Conservation (phyloP, 2,113 vertebrate species). For the Amphiprion percula region DNA sequence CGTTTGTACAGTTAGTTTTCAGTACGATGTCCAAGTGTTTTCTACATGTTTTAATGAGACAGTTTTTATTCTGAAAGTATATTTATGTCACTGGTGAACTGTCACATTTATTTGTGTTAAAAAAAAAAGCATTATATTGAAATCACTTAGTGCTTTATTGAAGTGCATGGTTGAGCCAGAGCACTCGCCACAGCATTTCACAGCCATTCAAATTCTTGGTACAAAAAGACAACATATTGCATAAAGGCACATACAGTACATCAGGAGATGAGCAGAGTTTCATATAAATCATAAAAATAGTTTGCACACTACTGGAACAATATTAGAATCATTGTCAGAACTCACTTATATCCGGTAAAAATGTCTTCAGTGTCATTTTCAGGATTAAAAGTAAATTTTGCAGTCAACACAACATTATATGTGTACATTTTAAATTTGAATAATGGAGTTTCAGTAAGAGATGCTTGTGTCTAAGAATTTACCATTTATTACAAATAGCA, state of each 20-base stretch:
- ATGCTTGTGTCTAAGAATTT: too few species aligned
- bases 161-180: neutral
- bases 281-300: neutral
- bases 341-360: neutral
- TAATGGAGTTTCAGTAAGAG: too few species aligned
- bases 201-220: conserved; percentile 13
- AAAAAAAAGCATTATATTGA: neutral
- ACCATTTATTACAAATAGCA: too few species aligned
- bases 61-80: conserved; percentile 9
- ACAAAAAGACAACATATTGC: conserved; percentile 30
- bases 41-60: conserved; percentile 34
- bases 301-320: neutral
- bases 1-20: conserved; percentile 23
- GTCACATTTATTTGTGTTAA: conserved; percentile 26
- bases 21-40: conserved; percentile 35
- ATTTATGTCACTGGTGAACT: conserved; percentile 40
- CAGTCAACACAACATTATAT: too few species aligned
- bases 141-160: conserved; percentile 51
- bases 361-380: too few species aligned
- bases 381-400: too few species aligned
- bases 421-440: too few species aligned
- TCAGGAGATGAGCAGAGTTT: neutral
- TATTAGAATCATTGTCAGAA: neutral
- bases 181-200: conserved; percentile 7
- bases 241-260: conserved; percentile 23